Conservation (phyloP, 1,140 invertebrate genomes). For the Micrasema longulum region DNA sequence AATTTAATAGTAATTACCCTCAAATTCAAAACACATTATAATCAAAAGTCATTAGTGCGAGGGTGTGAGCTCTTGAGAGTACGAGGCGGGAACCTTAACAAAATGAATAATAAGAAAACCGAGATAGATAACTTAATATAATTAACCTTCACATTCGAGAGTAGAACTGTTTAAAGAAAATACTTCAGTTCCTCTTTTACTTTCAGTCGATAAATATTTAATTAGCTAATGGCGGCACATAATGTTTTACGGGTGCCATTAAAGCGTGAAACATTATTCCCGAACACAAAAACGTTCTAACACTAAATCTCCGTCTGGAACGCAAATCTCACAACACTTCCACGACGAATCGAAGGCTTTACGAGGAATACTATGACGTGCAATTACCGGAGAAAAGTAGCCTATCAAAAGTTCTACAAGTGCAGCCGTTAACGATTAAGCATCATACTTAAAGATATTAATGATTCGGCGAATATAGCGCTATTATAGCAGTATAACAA, state of each 20-base stretch:
- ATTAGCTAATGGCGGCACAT: slow-evolving; percentile 16
- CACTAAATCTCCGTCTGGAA: slow-evolving; percentile 12
- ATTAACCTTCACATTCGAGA: slow-evolving; percentile 4
- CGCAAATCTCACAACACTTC: neutral
- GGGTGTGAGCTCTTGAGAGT: slow-evolving; percentile 8
- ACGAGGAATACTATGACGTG: neutral
- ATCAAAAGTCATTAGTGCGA: slow-evolving; percentile 18
- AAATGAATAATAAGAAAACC: slow-evolving; percentile 19
- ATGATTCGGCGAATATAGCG: no score
- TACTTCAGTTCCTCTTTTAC: neutral
- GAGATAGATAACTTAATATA: slow-evolving; percentile 9
- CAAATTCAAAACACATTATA: slow-evolving; percentile 16
- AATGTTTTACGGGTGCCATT: slow-evolving; percentile 7
- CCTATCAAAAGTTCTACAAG: neutral
- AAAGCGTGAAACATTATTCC: slow-evolving; percentile 2
- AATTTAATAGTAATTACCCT: slow-evolving; percentile 37
- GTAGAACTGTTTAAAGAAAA: slow-evolving; percentile 14
- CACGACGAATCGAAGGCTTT: neutral
- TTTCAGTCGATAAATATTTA: slow-evolving; percentile 24
- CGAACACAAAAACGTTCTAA: neutral
- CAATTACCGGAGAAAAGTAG: slow-evolving; percentile 1
- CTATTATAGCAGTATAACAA: no score
- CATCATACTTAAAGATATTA: neutral
- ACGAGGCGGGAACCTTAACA: neutral
- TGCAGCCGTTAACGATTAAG: slow-evolving; percentile 9